phyloP scores from a whole-genome alignment of 1,140 invertebrate species.

The Polypedilum vanderplanki region DNA sequence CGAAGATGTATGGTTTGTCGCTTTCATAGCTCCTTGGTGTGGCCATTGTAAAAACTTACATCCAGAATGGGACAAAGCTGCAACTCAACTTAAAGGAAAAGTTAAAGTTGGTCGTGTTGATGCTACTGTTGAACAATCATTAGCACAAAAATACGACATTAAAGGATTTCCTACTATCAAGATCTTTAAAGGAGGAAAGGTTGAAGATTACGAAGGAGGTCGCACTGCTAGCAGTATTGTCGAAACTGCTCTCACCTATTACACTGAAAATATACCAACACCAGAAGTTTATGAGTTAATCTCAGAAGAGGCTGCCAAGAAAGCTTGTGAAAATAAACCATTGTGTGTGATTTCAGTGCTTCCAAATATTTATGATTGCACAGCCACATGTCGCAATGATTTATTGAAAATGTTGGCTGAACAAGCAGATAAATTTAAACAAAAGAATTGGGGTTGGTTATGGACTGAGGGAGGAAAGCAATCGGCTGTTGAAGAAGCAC shows the following conservation, averaged over 20 bases:
- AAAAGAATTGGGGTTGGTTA: constrained; percentile 96
- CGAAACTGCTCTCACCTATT: constrained; percentile 78
- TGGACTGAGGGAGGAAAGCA: constrained; percentile 91
- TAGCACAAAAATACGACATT: constrained; percentile 71
- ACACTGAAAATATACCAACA: constrained; percentile 76
- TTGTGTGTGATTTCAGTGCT: constrained; percentile 90
- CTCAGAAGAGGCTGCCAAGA: constrained; percentile 57
- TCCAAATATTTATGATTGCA: constrained; percentile 96
- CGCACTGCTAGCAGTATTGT: constrained; percentile 87
- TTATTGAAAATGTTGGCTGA: constrained; percentile 71
- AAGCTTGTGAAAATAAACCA: constrained; percentile 74
- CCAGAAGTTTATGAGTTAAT: constrained; percentile 79
- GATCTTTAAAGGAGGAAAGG: constrained; percentile 77
- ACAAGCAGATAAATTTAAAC: constrained; percentile 88
- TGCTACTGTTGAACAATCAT: constrained; percentile 82
- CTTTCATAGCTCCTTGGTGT: constrained; percentile 97
- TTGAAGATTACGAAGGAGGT: constrained; percentile 81
- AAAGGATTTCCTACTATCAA: constrained; percentile 97
- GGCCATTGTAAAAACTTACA: constrained; percentile 94
- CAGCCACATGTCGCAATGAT: constrained; percentile 84
- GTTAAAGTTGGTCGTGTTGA: constrained; percentile 94
- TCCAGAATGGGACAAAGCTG: constrained; percentile 91
- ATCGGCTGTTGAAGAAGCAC: constrained; percentile 70
- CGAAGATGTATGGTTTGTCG: constrained; percentile 91
- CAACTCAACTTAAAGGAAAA: constrained; percentile 88